These are phyloP conservation scores for Mirza zaza DNA, from an alignment of 2,113 vertebrate species.

Conservation along the genomic window DNA sequence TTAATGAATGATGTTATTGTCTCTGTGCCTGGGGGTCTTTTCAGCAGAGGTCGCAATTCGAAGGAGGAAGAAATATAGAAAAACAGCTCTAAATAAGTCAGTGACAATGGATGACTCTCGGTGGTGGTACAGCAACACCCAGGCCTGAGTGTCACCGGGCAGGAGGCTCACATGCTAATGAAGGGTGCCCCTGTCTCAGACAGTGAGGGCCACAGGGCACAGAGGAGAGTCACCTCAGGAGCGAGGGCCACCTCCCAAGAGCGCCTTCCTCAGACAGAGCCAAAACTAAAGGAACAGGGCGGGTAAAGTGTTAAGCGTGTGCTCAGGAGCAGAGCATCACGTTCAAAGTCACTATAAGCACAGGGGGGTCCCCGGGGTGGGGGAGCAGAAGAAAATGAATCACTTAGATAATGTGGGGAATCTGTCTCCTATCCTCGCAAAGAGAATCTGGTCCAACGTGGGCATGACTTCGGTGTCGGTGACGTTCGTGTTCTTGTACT, in stretches of 20 bases:
- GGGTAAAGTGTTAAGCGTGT: accelerated
- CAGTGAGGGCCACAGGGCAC: background rate
- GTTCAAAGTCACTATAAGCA: background rate
- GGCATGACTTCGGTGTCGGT: background rate
- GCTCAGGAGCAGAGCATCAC: accelerated
- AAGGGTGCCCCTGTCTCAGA: background rate
- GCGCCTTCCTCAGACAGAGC: background rate
- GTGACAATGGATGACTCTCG: background rate
- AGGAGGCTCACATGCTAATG: background rate
- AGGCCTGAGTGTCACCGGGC: background rate
- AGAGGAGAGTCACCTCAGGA: background rate
- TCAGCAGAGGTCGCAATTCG: conserved; percentile 61
- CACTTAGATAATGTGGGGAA: accelerated
- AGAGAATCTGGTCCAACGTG: background rate
- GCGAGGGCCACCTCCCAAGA: background rate
- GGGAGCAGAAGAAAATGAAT: background rate
- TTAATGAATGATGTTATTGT: conserved; percentile 78
- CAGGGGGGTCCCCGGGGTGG: accelerated
- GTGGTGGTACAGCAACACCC: background rate
- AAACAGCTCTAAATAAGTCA: conserved; percentile 60
- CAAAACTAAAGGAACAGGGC: background rate
- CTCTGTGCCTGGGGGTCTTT: conserved; percentile 72
- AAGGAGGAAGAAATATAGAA: conserved; percentile 37
- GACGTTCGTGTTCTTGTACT: background rate
- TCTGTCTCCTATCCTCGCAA: background rate